Evolutionary conservation across 64 coral and sea anemone species (phyloP).

Genomic region (Stylophora pistillata): DNA sequence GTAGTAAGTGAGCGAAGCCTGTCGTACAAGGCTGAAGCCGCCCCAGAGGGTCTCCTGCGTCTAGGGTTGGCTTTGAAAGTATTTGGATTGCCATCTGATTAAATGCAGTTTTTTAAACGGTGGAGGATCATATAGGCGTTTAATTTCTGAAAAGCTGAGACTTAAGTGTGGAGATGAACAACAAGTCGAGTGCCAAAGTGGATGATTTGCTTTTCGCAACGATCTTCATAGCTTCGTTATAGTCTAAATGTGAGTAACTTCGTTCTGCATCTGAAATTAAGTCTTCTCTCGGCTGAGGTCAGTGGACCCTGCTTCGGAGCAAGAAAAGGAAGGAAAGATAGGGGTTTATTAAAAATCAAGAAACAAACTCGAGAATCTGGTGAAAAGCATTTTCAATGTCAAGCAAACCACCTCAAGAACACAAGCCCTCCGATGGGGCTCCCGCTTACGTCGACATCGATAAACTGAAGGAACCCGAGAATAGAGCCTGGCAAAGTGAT

Average conservation of each 20-base stretch:
- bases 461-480: not conserved
- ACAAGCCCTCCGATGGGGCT: not conserved
- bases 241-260: not conserved
- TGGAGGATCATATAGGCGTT: not conserved
- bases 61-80: too few species aligned
- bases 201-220: not conserved
- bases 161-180: not conserved
- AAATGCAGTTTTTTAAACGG: too few species aligned
- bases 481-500: slow-evolving; percentile 65
- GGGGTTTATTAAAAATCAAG: not conserved
- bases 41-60: too few species aligned
- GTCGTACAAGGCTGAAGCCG: too few species aligned
- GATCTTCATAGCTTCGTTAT: not conserved
- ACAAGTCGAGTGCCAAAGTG: not conserved
- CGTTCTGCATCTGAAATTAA: not conserved
- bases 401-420: slow-evolving; percentile 15
- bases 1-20: too few species aligned
- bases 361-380: not conserved
- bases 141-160: not conserved
- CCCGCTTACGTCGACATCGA: slow-evolving; percentile 19
- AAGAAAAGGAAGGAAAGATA: too few species aligned
- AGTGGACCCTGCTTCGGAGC: too few species aligned
- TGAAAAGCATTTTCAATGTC: slow-evolving; percentile 10
- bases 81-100: too few species aligned
- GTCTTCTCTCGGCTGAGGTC: too few species aligned